Evolutionary conservation across 2,797 vertebrate species (phyloP).

Genomic region (Carcharodon carcharias): DNA sequence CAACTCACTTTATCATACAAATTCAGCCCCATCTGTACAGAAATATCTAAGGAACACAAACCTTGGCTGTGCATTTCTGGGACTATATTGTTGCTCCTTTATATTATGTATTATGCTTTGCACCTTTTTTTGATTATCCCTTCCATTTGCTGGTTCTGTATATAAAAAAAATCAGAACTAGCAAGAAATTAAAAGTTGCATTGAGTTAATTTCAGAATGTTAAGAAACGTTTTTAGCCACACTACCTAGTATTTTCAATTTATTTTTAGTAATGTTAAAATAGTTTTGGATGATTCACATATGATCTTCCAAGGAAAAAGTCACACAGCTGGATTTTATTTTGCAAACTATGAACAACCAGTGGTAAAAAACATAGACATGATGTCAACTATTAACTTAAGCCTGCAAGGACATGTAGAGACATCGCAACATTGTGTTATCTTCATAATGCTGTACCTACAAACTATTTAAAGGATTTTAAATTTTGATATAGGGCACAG

Average conservation of each 20-base stretch:
- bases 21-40: not conserved
- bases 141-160: not conserved
- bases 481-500: not conserved
- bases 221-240: not conserved
- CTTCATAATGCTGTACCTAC: not conserved
- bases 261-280: not conserved
- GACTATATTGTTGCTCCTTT: not conserved
- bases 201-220: not conserved
- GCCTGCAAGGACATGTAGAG: not conserved
- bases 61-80: not conserved
- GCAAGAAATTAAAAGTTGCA: not conserved
- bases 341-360: not conserved
- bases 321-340: slow-evolving; percentile 20
- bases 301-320: not conserved
- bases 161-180: not conserved
- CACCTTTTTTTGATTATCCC: not conserved
- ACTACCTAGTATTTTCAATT: not conserved
- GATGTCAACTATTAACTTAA: not conserved
- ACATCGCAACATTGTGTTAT: not conserved
- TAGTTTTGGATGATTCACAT: not conserved
- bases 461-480: not conserved
- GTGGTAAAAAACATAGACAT: not conserved
- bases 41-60: not conserved
- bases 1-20: not conserved
- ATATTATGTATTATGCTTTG: not conserved